Conservation (phyloP, 2,797 vertebrate genomes). For the Bradypodion pumilum region DNA sequence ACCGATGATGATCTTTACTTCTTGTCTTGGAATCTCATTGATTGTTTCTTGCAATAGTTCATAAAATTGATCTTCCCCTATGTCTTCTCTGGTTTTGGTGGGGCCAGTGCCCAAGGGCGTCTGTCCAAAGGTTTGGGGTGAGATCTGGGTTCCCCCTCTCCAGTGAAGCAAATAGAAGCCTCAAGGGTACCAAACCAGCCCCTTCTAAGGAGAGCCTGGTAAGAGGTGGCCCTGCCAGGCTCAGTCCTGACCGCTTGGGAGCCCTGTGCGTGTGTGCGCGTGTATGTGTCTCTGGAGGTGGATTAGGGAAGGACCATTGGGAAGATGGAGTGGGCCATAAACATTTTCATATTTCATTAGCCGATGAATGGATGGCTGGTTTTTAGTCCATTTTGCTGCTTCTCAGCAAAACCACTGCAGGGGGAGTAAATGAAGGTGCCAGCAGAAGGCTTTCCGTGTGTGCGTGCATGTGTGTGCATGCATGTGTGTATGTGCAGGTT, state of each 20-base stretch:
- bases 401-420: conserved; percentile 76
- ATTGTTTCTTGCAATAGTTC: too few relatives aligned
- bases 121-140: not conserved
- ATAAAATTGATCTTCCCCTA: too few relatives aligned
- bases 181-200: conserved; percentile 67
- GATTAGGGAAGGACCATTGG: conserved; percentile 79
- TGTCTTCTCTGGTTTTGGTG: too few relatives aligned
- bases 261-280: conserved; percentile 56
- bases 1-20: too few relatives aligned
- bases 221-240: conserved; percentile 62
- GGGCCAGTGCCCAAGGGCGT: not conserved
- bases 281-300: conserved; percentile 80
- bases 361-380: conserved; percentile 79
- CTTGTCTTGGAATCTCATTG: too few relatives aligned
- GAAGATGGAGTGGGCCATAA: conserved; percentile 82
- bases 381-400: conserved; percentile 76
- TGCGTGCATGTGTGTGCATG: conserved; percentile 28
- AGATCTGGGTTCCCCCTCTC: conserved; percentile 13
- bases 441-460: conserved; percentile 71
- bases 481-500: too few relatives aligned
- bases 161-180: conserved; percentile 57
- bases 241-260: conserved; percentile 76
- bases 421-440: conserved; percentile 71
- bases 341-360: conserved; percentile 89
- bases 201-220: conserved; percentile 64